phyloP scores from a whole-genome alignment of 2,888 invertebrate genomes.

The Ochropleura plecta region DNA sequence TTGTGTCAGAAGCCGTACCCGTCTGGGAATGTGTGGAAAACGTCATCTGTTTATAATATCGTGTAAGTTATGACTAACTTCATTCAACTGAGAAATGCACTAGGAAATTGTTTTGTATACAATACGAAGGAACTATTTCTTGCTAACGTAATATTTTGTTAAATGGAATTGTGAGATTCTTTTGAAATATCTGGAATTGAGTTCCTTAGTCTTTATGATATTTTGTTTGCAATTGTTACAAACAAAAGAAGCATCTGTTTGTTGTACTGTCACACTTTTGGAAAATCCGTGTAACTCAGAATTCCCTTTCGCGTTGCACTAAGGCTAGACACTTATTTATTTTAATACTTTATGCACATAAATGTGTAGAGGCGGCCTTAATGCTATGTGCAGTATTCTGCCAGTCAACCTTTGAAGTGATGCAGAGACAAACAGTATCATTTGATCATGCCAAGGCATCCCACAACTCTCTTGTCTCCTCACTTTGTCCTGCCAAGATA shows the following conservation, averaged over 20 bases:
- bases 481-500: conserved; percentile 40
- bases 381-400: not conserved
- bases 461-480: conserved; percentile 13
- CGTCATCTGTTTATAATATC: conserved; percentile 51
- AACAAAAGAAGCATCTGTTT: not conserved
- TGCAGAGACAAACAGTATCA: not conserved
- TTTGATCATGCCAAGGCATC: conserved; percentile 7
- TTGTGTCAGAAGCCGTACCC: conserved; percentile 25
- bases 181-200: not conserved
- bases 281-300: not conserved
- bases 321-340: not conserved
- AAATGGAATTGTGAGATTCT: conserved; percentile 15
- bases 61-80: conserved; percentile 45
- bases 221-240: not conserved
- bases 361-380: not conserved
- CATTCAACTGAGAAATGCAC: conserved; percentile 38
- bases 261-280: not conserved
- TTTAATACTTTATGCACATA: not conserved
- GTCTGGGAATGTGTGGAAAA: conserved; percentile 41
- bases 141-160: conserved; percentile 8
- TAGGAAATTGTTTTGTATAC: conserved; percentile 37
- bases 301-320: not conserved
- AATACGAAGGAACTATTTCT: conserved; percentile 42
- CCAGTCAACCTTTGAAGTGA: not conserved
- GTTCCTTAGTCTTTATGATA: not conserved